These are phyloP conservation scores for Sinocyclocheilus anshuiensis DNA, from an alignment of 2,113 vertebrate species.

Conservation along the genomic window DNA sequence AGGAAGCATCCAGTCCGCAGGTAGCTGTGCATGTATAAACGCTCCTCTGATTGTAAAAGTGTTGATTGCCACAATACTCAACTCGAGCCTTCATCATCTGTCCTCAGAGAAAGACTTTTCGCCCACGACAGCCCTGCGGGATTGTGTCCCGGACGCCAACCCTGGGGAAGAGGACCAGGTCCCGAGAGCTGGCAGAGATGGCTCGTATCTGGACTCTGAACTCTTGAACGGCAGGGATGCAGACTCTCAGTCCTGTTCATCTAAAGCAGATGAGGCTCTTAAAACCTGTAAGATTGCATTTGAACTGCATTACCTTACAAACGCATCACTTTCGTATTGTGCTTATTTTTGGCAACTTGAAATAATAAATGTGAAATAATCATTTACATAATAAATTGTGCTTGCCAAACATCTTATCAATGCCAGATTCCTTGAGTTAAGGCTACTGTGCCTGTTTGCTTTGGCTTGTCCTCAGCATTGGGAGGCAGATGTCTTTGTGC, in stretches of 20 bases:
- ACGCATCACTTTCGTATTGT: neutral
- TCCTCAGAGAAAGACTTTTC: constrained; percentile 71
- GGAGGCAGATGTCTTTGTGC: neutral
- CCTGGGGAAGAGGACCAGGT: constrained; percentile 68
- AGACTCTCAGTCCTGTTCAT: constrained; percentile 66
- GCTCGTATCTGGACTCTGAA: constrained; percentile 64
- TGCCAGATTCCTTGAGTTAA: neutral
- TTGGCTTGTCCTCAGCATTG: neutral
- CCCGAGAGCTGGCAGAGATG: constrained; percentile 51
- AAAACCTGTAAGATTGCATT: constrained; percentile 72
- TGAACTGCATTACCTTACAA: neutral
- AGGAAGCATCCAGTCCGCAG: constrained; percentile 80
- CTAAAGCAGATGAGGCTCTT: constrained; percentile 75
- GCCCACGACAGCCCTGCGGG: constrained; percentile 48
- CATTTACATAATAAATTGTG: neutral
- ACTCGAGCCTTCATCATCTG: constrained; percentile 20
- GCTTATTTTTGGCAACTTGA: neutral
- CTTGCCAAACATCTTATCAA: neutral
- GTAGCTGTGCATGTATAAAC: constrained; percentile 64
- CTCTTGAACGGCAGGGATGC: constrained; percentile 62
- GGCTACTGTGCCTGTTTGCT: neutral
- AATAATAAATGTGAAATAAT: neutral
- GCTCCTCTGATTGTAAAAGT: neutral
- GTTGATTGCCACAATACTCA: neutral
- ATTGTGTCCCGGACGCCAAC: constrained; percentile 57